Evolutionary conservation across 2,113 vertebrate species (phyloP).

Genomic region (Poicephalus gulielmi): DNA sequence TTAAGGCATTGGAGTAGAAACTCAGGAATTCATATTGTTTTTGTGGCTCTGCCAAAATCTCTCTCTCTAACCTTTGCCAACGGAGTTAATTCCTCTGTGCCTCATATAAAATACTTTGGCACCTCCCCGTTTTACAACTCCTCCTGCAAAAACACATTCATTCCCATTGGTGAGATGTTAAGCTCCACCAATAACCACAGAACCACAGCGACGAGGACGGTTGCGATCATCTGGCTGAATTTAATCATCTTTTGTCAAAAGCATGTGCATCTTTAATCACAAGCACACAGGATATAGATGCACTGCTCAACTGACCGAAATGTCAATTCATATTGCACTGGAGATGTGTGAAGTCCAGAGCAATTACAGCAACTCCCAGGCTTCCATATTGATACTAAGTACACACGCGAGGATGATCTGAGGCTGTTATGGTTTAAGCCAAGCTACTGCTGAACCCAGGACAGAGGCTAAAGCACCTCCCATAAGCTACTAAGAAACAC

Average conservation of each 20-base stretch:
- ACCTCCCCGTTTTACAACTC: background rate
- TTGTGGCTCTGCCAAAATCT: slow-evolving; percentile 20
- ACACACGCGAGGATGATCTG: background rate
- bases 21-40: slow-evolving; percentile 12
- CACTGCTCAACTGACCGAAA: background rate
- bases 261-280: slow-evolving; percentile 20
- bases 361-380: background rate
- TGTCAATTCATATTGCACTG: background rate
- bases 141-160: background rate
- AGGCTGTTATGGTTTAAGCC: background rate
- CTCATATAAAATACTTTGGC: background rate
- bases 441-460: too few relatives aligned
- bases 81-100: background rate
- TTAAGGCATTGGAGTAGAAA: slow-evolving; percentile 30
- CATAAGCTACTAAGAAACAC: background rate
- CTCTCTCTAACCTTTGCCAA: background rate
- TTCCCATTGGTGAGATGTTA: background rate
- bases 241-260: slow-evolving; percentile 23
- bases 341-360: background rate
- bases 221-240: background rate
- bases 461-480: background rate
- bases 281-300: background rate
- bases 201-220: background rate
- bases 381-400: background rate
- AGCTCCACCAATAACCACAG: background rate